Percentiles rank a stretch among this genome's conserved stretches.
Conservation (phyloP, 2,888 invertebrate species). For the Sinodicranocentrus sp. region DNA sequence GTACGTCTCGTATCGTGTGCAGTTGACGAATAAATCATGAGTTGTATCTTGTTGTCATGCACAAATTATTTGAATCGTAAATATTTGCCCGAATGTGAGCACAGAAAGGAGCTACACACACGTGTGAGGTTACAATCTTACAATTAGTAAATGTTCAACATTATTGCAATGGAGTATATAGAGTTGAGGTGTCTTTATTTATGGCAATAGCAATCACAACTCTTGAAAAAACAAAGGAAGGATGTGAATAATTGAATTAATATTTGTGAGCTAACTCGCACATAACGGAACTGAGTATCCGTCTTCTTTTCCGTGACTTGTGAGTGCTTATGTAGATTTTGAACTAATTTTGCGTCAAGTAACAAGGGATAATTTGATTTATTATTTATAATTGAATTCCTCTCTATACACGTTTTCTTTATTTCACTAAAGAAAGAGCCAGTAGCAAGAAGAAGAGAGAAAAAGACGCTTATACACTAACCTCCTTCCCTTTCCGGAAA, state of each 20-base stretch:
- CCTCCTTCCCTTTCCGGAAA: conserved; percentile 65
- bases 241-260: conserved; percentile 67
- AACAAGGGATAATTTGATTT: neutral
- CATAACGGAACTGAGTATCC: conserved; percentile 64
- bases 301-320: conserved; percentile 46
- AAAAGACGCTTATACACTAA: conserved; percentile 4
- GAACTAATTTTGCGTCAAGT: conserved; percentile 2
- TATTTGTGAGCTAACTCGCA: conserved; percentile 49
- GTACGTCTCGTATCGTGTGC: too few relatives aligned
- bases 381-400: conserved; percentile 29
- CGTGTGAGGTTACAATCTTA: too few relatives aligned
- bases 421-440: conserved; percentile 1
- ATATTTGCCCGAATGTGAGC: too few relatives aligned
- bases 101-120: too few relatives aligned
- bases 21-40: too few relatives aligned
- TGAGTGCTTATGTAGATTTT: conserved; percentile 11
- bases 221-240: conserved; percentile 50
- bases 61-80: too few relatives aligned
- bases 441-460: conserved; percentile 5
- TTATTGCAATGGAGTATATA: too few relatives aligned
- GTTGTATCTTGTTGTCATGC: too few relatives aligned
- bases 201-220: neutral
- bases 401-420: neutral
- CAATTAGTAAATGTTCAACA: too few relatives aligned
- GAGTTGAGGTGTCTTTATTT: too few relatives aligned